Evolutionary conservation across 2,888 invertebrate genomes (phyloP).

Genomic region (Pteria penguin): DNA sequence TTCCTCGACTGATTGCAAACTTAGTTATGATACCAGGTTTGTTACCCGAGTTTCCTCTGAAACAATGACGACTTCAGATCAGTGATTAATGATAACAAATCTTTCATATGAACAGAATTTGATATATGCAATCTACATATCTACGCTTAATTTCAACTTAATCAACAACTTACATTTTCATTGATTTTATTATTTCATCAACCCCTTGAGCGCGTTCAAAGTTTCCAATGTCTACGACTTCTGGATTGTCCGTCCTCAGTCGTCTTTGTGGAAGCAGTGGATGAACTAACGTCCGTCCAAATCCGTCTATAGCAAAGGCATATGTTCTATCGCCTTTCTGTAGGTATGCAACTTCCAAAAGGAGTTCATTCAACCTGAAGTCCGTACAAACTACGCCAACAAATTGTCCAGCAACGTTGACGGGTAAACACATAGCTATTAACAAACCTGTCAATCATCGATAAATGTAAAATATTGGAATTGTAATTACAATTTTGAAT

Average conservation of each 20-base stretch:
- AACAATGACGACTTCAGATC: too few relatives aligned
- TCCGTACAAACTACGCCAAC: slow-evolving; percentile 23
- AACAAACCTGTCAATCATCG: slow-evolving; percentile 18
- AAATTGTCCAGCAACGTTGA: not conserved
- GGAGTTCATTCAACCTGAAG: slow-evolving; percentile 12
- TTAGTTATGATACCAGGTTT: not conserved
- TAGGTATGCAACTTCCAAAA: slow-evolving; percentile 11
- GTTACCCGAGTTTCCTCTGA: not conserved
- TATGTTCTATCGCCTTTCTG: slow-evolving; percentile 17
- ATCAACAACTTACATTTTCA: too few relatives aligned
- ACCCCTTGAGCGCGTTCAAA: slow-evolving; percentile 7
- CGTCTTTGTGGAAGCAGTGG: slow-evolving; percentile 21
- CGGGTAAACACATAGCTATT: slow-evolving; percentile 15
- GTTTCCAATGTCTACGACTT: slow-evolving; percentile 7
- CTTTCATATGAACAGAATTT: too few relatives aligned
- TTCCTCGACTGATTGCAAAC: not conserved
- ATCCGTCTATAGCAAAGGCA: slow-evolving; percentile 21
- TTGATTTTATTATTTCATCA: not conserved
- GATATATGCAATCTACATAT: too few relatives aligned
- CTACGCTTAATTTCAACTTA: too few relatives aligned
- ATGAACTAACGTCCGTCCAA: slow-evolving; percentile 16
- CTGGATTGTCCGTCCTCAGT: not conserved
- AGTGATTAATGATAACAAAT: too few relatives aligned
- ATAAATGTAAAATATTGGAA: too few relatives aligned
- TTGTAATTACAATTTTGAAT: too few relatives aligned